These are phyloP conservation scores for Schizotus pectinicornis DNA, from an alignment of 2,888 invertebrate species.

Conservation along the genomic window DNA sequence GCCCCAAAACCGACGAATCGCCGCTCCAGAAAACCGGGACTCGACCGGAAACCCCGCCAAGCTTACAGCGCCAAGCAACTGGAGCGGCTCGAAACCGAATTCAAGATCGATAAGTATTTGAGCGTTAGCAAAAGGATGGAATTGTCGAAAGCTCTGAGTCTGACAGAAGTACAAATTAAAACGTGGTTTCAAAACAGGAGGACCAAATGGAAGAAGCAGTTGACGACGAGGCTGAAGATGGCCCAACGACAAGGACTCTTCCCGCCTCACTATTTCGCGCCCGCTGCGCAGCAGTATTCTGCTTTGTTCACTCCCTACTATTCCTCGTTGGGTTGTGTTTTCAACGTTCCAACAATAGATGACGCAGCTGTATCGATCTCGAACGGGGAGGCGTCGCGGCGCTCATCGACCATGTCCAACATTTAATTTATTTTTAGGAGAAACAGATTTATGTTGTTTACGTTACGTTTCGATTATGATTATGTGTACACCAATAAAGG, in stretches of 20 bases:
- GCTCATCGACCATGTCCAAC: conserved; percentile 4
- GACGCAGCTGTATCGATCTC: conserved; percentile 42
- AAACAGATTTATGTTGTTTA: neutral
- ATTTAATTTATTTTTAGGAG: conserved; percentile 3
- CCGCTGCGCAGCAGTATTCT: conserved; percentile 65
- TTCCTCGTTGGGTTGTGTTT: conserved; percentile 67
- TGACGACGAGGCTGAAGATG: conserved; percentile 87
- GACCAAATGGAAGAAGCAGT: conserved; percentile 97
- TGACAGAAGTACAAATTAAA: conserved; percentile 96
- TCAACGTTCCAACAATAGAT: conserved; percentile 62
- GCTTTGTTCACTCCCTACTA: conserved; percentile 68
- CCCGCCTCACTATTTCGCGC: conserved; percentile 71
- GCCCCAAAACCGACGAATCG: conserved; percentile 82
- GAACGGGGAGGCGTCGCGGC: conserved; percentile 14
- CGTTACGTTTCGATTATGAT: neutral
- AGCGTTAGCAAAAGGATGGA: conserved; percentile 96
- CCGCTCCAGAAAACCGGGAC: conserved; percentile 83
- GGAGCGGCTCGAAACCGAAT: conserved; percentile 90
- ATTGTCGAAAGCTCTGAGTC: conserved; percentile 82
- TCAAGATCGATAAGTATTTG: conserved; percentile 94
- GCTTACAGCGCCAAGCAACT: conserved; percentile 95
- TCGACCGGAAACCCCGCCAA: conserved; percentile 93
- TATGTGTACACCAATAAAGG: too few relatives aligned
- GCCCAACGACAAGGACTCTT: conserved; percentile 86
- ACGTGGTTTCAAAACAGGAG: conserved; percentile 96